Conservation (phyloP, 2,888 invertebrate species). For the Agriopis marginaria region DNA sequence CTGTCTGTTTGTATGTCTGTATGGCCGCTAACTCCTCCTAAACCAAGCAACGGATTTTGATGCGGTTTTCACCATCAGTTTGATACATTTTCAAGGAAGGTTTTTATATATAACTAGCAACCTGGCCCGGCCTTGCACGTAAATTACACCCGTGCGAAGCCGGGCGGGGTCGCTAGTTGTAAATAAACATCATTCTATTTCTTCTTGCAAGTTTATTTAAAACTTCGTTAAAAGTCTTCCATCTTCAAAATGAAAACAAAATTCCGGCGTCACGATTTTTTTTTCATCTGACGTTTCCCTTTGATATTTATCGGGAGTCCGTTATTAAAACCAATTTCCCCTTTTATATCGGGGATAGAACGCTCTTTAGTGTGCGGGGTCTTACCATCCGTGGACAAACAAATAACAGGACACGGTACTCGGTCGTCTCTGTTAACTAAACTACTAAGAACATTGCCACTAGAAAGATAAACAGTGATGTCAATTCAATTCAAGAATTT, state of each 20-base stretch:
- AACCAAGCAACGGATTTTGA: too few relatives aligned
- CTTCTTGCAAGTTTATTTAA: neutral
- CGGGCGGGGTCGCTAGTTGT: too few relatives aligned
- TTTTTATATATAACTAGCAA: too few relatives aligned
- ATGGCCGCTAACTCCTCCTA: too few relatives aligned
- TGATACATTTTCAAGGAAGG: too few relatives aligned
- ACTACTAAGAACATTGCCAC: neutral
- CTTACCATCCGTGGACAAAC: conserved; percentile 1
- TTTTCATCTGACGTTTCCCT: conserved; percentile 19
- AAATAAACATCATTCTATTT: neutral
- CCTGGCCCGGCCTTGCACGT: too few relatives aligned
- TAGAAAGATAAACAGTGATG: too few relatives aligned
- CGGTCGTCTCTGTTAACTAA: neutral
- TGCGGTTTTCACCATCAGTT: too few relatives aligned
- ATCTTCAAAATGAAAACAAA: conserved; percentile 6
- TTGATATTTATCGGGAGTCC: conserved; percentile 30
- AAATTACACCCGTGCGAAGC: too few relatives aligned
- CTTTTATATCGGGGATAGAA: conserved; percentile 30
- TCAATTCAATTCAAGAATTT: too few relatives aligned
- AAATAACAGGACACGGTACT: neutral
- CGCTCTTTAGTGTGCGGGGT: conserved; percentile 23
- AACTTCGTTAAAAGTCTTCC: conserved; percentile 4
- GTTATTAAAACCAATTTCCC: conserved; percentile 33
- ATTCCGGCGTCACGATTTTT: conserved; percentile 13
- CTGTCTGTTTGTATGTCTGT: too few relatives aligned